These are phyloP conservation scores for Fulica atra DNA, from an alignment of 2,113 vertebrate species.

Conservation along the genomic window DNA sequence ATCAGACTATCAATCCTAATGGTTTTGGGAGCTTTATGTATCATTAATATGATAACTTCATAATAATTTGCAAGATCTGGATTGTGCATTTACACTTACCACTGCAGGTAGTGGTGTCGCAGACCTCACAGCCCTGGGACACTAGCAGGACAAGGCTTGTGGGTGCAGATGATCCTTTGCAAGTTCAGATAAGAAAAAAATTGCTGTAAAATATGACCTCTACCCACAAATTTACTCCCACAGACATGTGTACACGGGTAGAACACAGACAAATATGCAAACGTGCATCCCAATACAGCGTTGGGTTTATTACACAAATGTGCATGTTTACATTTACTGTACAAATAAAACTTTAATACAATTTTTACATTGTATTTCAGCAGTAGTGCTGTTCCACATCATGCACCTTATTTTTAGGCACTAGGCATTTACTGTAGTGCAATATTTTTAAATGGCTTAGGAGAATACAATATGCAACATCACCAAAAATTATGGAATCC, in stretches of 20 bases:
- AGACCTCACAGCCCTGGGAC: neutral
- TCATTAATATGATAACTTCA: neutral
- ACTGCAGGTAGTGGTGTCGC: neutral
- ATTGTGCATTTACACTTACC: neutral
- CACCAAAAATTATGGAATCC: conserved; percentile 28
- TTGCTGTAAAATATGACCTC: neutral
- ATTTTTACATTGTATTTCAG: neutral
- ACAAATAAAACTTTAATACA: neutral
- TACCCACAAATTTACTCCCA: neutral
- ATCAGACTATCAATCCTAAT: neutral
- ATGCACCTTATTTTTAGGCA: conserved; percentile 14
- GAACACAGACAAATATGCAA: neutral
- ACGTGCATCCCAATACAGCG: neutral
- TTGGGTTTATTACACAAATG: neutral
- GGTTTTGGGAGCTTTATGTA: neutral
- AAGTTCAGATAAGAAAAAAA: neutral
- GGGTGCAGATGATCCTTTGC: neutral
- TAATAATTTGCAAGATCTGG: neutral
- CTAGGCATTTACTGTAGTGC: neutral
- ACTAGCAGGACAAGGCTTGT: neutral
- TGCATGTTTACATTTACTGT: neutral
- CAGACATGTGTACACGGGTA: neutral
- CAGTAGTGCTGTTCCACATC: neutral
- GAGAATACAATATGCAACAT: conserved; percentile 16
- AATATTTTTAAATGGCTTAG: conserved; percentile 36